A percentile compares a stretch with the other conserved stretches of the same genome.
Evolutionary conservation across 2,888 invertebrate species (phyloP).

Genomic region (Branchellion lobata): DNA sequence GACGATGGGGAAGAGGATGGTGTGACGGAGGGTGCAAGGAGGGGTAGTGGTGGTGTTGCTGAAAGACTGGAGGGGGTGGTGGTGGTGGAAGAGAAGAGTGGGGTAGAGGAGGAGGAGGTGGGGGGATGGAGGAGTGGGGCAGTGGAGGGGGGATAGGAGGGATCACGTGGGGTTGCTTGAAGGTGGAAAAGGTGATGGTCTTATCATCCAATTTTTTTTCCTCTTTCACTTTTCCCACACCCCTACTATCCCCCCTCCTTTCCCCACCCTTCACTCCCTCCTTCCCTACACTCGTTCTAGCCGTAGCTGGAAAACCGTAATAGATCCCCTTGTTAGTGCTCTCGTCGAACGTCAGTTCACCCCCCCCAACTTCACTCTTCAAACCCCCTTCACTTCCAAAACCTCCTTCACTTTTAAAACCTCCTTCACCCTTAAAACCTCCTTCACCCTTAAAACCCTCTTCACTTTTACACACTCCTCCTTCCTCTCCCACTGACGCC

Average conservation of each 20-base stretch:
- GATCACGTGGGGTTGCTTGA: background rate
- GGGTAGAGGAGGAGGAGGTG: background rate
- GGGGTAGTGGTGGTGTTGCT: background rate
- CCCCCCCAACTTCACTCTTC: background rate
- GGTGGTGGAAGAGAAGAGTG: background rate
- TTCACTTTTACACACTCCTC: too few relatives aligned
- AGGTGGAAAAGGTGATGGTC: background rate
- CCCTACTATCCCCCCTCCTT: background rate
- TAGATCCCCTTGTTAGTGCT: background rate
- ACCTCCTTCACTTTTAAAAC: too few relatives aligned
- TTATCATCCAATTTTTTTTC: background rate
- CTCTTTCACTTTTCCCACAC: background rate
- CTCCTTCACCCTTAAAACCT: too few relatives aligned
- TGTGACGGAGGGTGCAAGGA: background rate
- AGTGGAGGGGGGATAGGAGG: too few relatives aligned
- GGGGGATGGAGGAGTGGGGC: background rate
- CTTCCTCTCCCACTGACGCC: background rate
- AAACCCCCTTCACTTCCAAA: background rate
- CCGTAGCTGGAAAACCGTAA: background rate
- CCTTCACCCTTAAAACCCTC: too few relatives aligned
- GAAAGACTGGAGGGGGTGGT: background rate
- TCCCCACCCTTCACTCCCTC: background rate
- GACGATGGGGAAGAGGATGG: background rate
- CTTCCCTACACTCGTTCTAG: background rate
- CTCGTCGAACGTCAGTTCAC: background rate